Base-by-base conservation (phyloP, 2,113 vertebrate genomes). In the Acanthochromis polyacanthus region DNA sequence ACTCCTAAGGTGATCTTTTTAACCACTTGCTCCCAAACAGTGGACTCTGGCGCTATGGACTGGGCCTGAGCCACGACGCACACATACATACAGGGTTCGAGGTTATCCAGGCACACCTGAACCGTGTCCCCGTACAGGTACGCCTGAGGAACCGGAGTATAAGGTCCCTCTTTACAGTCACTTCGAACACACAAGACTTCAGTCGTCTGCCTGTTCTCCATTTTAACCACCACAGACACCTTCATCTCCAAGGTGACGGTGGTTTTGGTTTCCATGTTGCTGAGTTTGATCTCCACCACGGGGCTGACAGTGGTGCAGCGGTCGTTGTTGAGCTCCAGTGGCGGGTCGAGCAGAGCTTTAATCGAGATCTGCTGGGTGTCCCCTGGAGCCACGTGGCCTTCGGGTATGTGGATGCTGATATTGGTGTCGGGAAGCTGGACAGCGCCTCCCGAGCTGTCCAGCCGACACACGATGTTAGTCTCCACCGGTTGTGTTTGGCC, bases 401-500 rank as follows among this genome's bases (percentile, higher is more conserved):
- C 96, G 0, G 98, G 98, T 66, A 99, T 89, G 0, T 89, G 96
- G 78, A 99, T 95, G 83, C 96, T 97, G 84, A 99, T 98, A 89
- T 88, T 94, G 36, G 96, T 97, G 91, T 99, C 96, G 0, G 98
- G 98, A 12, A 99, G 96, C 91, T 97, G 97, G 43, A 99, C 95
- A 0, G 96, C 93, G 0, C 98, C 98, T 0, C 98, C 98, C 0
- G 95, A 95, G 59, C 96, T 95, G 63, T 99, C 97, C 87, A 99
- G 89, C 75, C 96, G 97, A 85, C 97, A 99, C 22, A 97, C 97
- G 0, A 97, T 96, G 78, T 95, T 97, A 0, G 96, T 98, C 88
- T 99, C 98, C 70, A 99, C 95, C 0, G 98, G 97, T 30, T 99
- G 98, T 0, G 98, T 99, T 93, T 99, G 98, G 57, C 98, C 98